Evolutionary conservation across 2,797 vertebrate species (phyloP).

Genomic region (Miichthys miiuy): DNA sequence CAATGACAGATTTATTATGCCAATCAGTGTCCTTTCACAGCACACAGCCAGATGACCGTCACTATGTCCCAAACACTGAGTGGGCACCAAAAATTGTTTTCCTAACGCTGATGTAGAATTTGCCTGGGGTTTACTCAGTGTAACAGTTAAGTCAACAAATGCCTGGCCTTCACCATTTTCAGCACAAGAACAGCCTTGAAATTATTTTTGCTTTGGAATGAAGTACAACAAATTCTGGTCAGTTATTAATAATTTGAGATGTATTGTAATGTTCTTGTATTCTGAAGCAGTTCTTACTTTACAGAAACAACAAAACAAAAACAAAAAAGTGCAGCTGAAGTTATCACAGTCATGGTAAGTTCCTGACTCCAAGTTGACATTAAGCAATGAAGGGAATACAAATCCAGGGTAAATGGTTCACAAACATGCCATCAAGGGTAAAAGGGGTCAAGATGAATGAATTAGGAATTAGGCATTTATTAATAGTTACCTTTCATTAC

Average conservation of each 20-base stretch:
- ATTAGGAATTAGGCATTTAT: slow-evolving; percentile 14
- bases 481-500: slow-evolving; percentile 5
- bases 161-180: slow-evolving; percentile 24
- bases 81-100: slow-evolving; percentile 54
- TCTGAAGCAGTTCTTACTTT: background rate
- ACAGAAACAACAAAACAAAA: background rate
- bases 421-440: slow-evolving; percentile 45
- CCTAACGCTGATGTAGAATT: slow-evolving; percentile 43
- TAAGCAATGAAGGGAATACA: slow-evolving; percentile 37
- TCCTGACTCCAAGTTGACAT: slow-evolving; percentile 23
- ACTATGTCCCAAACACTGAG: slow-evolving; percentile 43
- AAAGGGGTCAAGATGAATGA: slow-evolving; percentile 25
- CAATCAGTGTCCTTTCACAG: slow-evolving; percentile 8
- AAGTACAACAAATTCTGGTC: slow-evolving; percentile 6
- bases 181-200: background rate
- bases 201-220: slow-evolving; percentile 14
- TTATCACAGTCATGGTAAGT: background rate
- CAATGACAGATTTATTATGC: slow-evolving; percentile 44
- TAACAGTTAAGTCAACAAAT: slow-evolving; percentile 68
- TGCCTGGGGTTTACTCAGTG: slow-evolving; percentile 50
- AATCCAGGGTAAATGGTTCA: slow-evolving; percentile 58
- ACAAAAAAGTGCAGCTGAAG: background rate
- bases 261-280: background rate
- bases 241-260: background rate
- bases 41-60: slow-evolving; percentile 45